phyloP scores from a whole-genome alignment of 1,140 invertebrate species.

The Drosophila nasuta region DNA sequence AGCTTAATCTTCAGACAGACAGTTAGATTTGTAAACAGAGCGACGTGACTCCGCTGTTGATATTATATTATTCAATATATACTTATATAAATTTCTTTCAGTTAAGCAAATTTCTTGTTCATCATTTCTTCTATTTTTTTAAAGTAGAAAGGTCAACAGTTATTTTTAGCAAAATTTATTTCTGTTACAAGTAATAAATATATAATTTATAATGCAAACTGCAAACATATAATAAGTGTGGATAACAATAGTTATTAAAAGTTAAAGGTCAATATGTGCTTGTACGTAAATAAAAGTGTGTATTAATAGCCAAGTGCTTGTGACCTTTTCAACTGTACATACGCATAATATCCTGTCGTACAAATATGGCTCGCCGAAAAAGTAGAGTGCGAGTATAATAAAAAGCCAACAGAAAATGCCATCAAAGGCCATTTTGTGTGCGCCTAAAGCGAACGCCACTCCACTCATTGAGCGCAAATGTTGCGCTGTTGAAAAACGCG shows the following conservation, averaged over 20 bases:
- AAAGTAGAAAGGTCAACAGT: too few species aligned
- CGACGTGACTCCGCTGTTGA: too few species aligned
- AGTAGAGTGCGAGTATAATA: slow-evolving; percentile 9
- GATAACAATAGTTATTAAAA: not conserved
- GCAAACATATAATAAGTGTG: too few species aligned
- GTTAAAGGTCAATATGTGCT: not conserved
- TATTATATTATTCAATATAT: too few species aligned
- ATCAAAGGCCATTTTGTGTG: slow-evolving; percentile 45
- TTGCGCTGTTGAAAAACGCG: slow-evolving; percentile 53
- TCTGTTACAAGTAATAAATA: too few species aligned
- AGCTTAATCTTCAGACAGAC: too few species aligned
- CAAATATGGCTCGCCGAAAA: slow-evolving; percentile 14
- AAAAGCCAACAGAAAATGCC: slow-evolving; percentile 24
- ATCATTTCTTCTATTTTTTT: too few species aligned
- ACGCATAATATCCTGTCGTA: not conserved
- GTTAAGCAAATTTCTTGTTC: too few species aligned
- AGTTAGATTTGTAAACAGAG: too few species aligned
- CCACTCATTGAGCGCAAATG: slow-evolving; percentile 43
- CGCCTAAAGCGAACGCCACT: slow-evolving; percentile 14
- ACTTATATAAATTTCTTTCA: too few species aligned
- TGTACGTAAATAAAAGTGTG: not conserved
- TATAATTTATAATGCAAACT: too few species aligned
- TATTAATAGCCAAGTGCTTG: slow-evolving; percentile 10
- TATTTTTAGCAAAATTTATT: too few species aligned
- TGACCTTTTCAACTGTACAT: slow-evolving; percentile 6